Conservation (phyloP, 2,797 vertebrate species). For the Percopsis omiscomaycus region DNA sequence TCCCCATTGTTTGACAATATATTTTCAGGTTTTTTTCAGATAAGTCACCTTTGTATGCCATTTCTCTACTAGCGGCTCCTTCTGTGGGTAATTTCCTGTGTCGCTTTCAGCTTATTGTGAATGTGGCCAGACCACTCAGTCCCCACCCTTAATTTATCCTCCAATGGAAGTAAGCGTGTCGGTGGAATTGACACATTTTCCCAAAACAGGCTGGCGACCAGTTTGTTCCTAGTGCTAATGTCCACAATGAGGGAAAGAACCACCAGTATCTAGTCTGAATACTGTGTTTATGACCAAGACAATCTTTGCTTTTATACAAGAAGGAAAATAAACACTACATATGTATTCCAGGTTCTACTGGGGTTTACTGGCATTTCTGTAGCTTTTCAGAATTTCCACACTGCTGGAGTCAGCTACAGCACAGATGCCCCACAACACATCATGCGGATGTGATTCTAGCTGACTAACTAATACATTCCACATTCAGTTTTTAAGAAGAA, state of each 20-base stretch:
- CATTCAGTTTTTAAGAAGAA: too few relatives aligned
- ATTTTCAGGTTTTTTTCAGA: too few relatives aligned
- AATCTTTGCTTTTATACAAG: slow-evolving; percentile 42
- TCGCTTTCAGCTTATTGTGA: background rate
- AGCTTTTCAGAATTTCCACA: slow-evolving; percentile 58
- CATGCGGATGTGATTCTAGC: background rate
- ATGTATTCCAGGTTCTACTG: slow-evolving; percentile 17
- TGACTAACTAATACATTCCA: too few relatives aligned
- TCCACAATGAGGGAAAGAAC: slow-evolving; percentile 35
- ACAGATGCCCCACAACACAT: slow-evolving; percentile 38
- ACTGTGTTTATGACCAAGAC: slow-evolving; percentile 39
- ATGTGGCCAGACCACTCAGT: slow-evolving; percentile 33
- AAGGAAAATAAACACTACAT: slow-evolving; percentile 52
- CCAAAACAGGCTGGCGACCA: slow-evolving; percentile 45
- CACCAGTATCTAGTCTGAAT: slow-evolving; percentile 38
- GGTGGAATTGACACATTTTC: slow-evolving; percentile 53
- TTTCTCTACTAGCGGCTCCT: slow-evolving; percentile 19
- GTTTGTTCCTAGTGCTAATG: slow-evolving; percentile 65
- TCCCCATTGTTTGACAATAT: background rate
- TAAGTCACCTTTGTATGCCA: background rate
- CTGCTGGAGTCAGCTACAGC: slow-evolving; percentile 14
- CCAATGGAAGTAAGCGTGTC: slow-evolving; percentile 49
- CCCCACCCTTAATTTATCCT: slow-evolving; percentile 44
- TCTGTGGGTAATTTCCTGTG: slow-evolving; percentile 14
- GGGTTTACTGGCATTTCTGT: slow-evolving; percentile 26